These are phyloP conservation scores for Lithodes maja DNA, from an alignment of 2,888 invertebrate species.

Conservation along the genomic window DNA sequence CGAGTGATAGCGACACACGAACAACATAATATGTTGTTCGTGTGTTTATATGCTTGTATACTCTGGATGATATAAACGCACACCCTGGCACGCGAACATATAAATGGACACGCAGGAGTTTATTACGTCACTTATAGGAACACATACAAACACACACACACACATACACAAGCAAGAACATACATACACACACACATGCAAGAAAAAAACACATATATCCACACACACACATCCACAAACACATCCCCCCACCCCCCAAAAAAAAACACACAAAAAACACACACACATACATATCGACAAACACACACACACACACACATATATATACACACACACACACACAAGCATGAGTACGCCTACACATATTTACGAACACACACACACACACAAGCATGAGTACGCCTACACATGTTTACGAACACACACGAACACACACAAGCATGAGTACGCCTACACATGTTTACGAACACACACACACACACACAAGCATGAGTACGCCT, in stretches of 20 bases:
- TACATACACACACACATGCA: constrained; percentile 20
- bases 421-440: too few relatives aligned
- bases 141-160: constrained; percentile 5
- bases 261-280: neutral
- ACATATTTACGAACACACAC: neutral
- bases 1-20: too few relatives aligned
- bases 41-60: too few relatives aligned
- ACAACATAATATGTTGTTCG: too few relatives aligned
- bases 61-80: too few relatives aligned
- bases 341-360: neutral
- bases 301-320: constrained; percentile 11
- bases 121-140: neutral
- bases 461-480: too few relatives aligned
- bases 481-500: too few relatives aligned
- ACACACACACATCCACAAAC: neutral
- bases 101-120: too few relatives aligned
- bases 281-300: neutral
- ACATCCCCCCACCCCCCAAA: neutral
- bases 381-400: too few relatives aligned
- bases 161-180: constrained; percentile 9
- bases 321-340: constrained; percentile 20
- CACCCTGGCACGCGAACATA: too few relatives aligned
- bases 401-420: too few relatives aligned
- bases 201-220: neutral
- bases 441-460: too few relatives aligned